Evolutionary conservation across 2,113 vertebrate species (phyloP), one percentile per base, ranked within the genome.

Genomic region (Siphamia tubifer): DNA sequence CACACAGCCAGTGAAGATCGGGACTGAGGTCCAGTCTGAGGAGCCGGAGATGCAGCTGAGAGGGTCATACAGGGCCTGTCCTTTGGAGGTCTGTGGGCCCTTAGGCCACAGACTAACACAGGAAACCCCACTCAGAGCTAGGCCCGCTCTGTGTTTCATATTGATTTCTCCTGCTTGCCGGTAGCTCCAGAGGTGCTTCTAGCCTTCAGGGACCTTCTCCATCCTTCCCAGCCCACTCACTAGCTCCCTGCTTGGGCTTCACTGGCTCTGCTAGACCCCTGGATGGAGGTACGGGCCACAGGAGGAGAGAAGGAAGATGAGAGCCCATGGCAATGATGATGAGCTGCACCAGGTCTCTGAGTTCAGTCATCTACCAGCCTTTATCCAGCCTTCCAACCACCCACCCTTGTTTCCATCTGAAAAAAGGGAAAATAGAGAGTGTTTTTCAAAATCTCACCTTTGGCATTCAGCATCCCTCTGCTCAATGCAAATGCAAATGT

Each of bases 401-500:
- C 89, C 89, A 87, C 87, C 87, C 81, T 69, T 68, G 77, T 79
- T 83, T 87, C 80, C 69, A 81, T 90, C 85, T 91, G 82, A 74
- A 85, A 87, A 60, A 84, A 76, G 39, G 57, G 61, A 73, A 77
- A 88, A 65, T 45, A 72, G 39, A 62, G 13, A 86, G 74, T 81
- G 81, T 82, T 88, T 88, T 90, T 89, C 61, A 80, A 85, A 83
- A 86, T 83, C 79, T 89, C 84, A 89, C 90, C 88, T 88, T 89
- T 90, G 79, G 81, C 86, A 83, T 78, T 83, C 73, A 77, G 63
- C 76, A 56, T 88, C 87, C 87, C 87, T 88, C 61, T 60, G 83
- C 84, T 85, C 86, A 71, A 87, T 88, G 86, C 83, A 87, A 91
- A 90, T 90, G 83, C 87, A 87, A 88, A 91, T 89, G 85, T 84